A percentile compares a stretch with the other conserved stretches of the same genome.
Evolutionary conservation across 2,113 vertebrate genomes (phyloP).

Genomic region (Bettongia penicillata): DNA sequence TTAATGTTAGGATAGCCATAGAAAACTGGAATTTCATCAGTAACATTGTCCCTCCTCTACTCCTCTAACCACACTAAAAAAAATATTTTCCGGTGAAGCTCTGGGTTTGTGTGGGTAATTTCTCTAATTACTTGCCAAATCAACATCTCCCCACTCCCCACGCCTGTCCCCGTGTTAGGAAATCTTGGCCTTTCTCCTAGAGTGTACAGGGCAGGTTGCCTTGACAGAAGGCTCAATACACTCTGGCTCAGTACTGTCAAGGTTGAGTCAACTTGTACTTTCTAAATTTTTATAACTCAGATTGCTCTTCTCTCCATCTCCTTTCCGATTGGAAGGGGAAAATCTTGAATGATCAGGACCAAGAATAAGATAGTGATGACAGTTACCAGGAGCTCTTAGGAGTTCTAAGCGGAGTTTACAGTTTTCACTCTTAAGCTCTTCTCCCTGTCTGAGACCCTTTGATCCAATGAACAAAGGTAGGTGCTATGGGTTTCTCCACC

Average conservation of each 20-base stretch:
- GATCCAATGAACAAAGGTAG: not conserved
- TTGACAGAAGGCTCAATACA: not conserved
- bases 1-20: slow-evolving; percentile 4
- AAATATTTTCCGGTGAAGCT: not conserved
- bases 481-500: not conserved
- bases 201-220: not conserved
- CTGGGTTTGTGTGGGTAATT: not conserved
- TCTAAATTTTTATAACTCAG: not conserved
- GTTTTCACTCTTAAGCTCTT: not conserved
- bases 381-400: not conserved
- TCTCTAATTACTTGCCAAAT: not conserved
- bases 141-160: no score
- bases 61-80: not conserved
- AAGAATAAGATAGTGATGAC: not conserved
- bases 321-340: not conserved
- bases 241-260: not conserved
- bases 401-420: not conserved
- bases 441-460: not conserved
- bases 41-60: not conserved
- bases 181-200: not conserved
- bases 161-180: not conserved
- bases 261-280: not conserved
- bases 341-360: not conserved
- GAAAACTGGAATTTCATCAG: not conserved
- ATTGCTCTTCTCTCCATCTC: not conserved